Conservation (phyloP, 2,113 vertebrate genomes). For the Narcine bancroftii region DNA sequence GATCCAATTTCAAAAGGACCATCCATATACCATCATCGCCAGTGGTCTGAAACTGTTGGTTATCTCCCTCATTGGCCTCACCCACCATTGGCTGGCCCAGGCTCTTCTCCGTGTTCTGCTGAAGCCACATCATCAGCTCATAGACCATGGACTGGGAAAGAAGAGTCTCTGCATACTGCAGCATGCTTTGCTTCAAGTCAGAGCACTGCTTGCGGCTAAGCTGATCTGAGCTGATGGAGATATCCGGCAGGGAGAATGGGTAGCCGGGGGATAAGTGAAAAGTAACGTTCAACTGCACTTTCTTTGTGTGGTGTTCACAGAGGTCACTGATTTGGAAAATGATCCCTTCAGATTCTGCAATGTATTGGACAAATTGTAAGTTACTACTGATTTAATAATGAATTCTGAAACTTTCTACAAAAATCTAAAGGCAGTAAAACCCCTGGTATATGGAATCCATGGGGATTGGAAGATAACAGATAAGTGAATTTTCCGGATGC, state of each 20-base stretch:
- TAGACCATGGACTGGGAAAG: constrained; percentile 68
- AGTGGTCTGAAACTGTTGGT: constrained; percentile 33
- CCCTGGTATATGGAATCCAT: too few species aligned
- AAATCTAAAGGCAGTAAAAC: too few species aligned
- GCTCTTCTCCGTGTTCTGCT: constrained; percentile 56
- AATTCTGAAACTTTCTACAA: neutral
- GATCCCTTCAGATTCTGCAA: constrained; percentile 57
- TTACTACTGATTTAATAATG: neutral
- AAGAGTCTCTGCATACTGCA: constrained; percentile 58
- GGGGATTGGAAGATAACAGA: too few species aligned
- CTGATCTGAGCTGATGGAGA: constrained; percentile 62
- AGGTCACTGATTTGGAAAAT: constrained; percentile 61
- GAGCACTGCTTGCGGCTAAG: constrained; percentile 63
- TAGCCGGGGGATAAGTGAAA: constrained; percentile 68
- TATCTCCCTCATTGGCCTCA: constrained; percentile 17
- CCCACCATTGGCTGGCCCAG: constrained; percentile 43
- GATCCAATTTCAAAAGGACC: constrained; percentile 69
- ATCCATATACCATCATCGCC: constrained; percentile 52
- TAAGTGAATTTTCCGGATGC: too few species aligned
- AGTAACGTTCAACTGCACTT: constrained; percentile 55
- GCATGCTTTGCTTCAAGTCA: constrained; percentile 54
- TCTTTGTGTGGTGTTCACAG: constrained; percentile 50
- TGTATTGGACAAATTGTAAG: constrained; percentile 27
- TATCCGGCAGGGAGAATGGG: constrained; percentile 56
- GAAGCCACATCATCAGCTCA: constrained; percentile 65